phyloP scores from a whole-genome alignment of 2,888 invertebrate species.

The Yponomeuta plumbellus region DNA sequence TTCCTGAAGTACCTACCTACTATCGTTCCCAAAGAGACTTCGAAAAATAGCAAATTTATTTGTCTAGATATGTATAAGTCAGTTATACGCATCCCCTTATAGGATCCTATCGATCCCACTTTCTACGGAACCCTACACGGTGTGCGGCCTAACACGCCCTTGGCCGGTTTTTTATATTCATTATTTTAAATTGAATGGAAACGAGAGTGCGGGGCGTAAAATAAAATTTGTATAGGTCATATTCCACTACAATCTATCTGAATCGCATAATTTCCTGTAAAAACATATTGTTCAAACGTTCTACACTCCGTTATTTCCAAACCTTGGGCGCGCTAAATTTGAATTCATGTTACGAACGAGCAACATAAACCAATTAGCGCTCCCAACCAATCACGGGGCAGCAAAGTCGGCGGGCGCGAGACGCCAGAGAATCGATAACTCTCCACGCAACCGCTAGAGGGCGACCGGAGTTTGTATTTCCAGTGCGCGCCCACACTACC shows the following conservation, averaged over 20 bases:
- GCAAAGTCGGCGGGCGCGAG: slow-evolving; percentile 29
- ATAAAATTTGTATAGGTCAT: slow-evolving; percentile 52
- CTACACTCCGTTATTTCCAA: slow-evolving; percentile 51
- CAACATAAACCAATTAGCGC: slow-evolving; percentile 72
- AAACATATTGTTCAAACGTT: slow-evolving; percentile 54
- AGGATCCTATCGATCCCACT: no score
- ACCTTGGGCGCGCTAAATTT: slow-evolving; percentile 69
- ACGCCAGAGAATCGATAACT: slow-evolving; percentile 71
- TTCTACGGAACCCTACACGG: no score
- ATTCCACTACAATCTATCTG: slow-evolving; percentile 58
- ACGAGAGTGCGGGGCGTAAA: slow-evolving; percentile 26
- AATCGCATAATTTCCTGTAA: slow-evolving; percentile 55
- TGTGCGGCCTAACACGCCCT: no score
- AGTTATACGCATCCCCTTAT: no score
- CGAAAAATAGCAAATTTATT: no score
- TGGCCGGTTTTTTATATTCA: neutral
- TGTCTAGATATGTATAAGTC: no score
- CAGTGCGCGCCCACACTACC: slow-evolving; percentile 68
- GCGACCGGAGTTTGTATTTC: slow-evolving; percentile 40
- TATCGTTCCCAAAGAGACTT: no score
- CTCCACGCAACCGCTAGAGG: slow-evolving; percentile 74
- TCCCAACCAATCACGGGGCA: slow-evolving; percentile 64
- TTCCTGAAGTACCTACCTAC: no score
- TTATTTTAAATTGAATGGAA: no score
- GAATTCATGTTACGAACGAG: slow-evolving; percentile 72